Conservation (phyloP, 1,140 invertebrate genomes). For the Drosophila setifemur region DNA sequence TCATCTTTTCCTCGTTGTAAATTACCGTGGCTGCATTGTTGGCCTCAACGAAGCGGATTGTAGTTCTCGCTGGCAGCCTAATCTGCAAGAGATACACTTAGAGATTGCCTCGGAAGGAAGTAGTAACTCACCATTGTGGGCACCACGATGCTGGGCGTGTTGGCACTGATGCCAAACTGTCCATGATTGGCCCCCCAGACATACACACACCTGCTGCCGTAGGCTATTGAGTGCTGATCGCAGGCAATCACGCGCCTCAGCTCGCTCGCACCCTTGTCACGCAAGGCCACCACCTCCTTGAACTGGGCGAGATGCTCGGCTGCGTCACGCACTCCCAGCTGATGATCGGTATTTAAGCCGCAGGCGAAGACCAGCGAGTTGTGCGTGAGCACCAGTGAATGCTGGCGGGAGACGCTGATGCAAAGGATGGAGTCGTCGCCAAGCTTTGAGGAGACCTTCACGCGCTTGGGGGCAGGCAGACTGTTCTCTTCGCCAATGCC, state of each 20-base stretch:
- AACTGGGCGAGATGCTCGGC: slow-evolving; percentile 84
- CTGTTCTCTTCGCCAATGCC: slow-evolving; percentile 85
- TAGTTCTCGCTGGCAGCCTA: slow-evolving; percentile 52
- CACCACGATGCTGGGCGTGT: slow-evolving; percentile 39
- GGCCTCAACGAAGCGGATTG: slow-evolving; percentile 68
- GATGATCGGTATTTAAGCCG: slow-evolving; percentile 86
- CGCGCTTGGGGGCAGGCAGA: slow-evolving; percentile 84
- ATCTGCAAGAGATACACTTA: slow-evolving; percentile 26
- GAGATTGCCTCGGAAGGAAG: background rate
- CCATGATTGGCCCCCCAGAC: slow-evolving; percentile 89
- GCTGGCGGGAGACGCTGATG: slow-evolving; percentile 84
- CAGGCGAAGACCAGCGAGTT: slow-evolving; percentile 85
- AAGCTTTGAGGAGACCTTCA: slow-evolving; percentile 83
- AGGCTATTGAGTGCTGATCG: slow-evolving; percentile 87
- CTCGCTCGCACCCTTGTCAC: slow-evolving; percentile 51
- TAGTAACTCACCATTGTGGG: slow-evolving; percentile 76
- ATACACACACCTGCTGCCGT: slow-evolving; percentile 83
- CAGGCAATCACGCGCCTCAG: slow-evolving; percentile 81
- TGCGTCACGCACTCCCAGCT: slow-evolving; percentile 85
- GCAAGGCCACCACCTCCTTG: slow-evolving; percentile 79
- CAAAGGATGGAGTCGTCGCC: slow-evolving; percentile 67
- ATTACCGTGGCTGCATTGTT: slow-evolving; percentile 78
- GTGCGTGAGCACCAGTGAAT: slow-evolving; percentile 86
- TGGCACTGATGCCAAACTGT: slow-evolving; percentile 85
- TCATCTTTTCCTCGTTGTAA: slow-evolving; percentile 55